Evolutionary conservation across 2,113 vertebrate genomes (phyloP).

Genomic region (Verasper variegatus): DNA sequence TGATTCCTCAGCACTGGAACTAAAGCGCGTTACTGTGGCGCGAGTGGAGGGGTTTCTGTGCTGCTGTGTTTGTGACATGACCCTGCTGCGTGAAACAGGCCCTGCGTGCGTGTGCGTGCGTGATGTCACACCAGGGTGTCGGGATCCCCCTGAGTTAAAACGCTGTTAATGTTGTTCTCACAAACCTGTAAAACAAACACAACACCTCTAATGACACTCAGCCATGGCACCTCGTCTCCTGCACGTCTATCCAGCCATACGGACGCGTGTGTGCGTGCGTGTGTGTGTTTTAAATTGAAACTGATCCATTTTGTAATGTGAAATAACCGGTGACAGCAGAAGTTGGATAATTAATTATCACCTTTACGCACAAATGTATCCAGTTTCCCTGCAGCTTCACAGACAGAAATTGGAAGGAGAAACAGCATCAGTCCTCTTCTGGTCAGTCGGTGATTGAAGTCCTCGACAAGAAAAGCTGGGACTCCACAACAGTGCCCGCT

Average conservation of each 20-base stretch:
- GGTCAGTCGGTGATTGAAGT: slow-evolving; percentile 53
- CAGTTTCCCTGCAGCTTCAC: neutral
- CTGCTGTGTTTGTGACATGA: neutral
- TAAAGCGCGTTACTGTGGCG: neutral
- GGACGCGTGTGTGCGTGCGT: neutral
- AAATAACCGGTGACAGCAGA: neutral
- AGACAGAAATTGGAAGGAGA: neutral
- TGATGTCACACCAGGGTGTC: slow-evolving; percentile 70
- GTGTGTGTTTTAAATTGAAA: neutral
- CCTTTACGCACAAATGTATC: neutral
- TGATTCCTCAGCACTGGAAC: neutral
- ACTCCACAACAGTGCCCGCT: slow-evolving; percentile 45
- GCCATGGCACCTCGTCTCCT: slow-evolving; percentile 52
- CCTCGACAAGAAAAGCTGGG: slow-evolving; percentile 37
- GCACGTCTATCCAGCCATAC: slow-evolving; percentile 39
- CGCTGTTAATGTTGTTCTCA: slow-evolving; percentile 74
- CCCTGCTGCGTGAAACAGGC: slow-evolving; percentile 36
- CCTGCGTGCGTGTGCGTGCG: slow-evolving; percentile 9
- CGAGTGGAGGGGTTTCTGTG: neutral
- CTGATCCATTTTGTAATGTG: neutral
- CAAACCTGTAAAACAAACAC: slow-evolving; percentile 77
- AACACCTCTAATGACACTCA: slow-evolving; percentile 65
- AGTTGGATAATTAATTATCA: neutral
- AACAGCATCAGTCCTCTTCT: slow-evolving; percentile 28
- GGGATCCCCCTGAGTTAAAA: slow-evolving; percentile 71